Percentiles rank a stretch among this genome's conserved stretches.
phyloP scores from a whole-genome alignment of 2,797 vertebrate genomes.

The Channa striata region DNA sequence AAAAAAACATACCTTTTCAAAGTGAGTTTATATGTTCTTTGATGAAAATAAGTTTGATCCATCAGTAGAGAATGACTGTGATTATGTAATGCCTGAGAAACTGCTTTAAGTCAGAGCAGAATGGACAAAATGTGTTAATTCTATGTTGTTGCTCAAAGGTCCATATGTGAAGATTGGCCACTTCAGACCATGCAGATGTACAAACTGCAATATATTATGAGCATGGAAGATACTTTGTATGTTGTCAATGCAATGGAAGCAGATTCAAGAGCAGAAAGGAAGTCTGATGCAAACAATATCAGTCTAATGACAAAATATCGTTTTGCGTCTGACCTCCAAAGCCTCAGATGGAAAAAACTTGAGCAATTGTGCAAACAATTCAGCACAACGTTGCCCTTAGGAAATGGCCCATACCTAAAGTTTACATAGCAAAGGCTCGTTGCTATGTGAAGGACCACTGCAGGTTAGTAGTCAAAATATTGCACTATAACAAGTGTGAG shows the following conservation, averaged over 20 bases:
- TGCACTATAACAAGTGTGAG: conserved; percentile 60
- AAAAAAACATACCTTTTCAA: conserved; percentile 77
- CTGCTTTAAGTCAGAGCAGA: conserved; percentile 84
- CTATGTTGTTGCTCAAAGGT: conserved; percentile 34
- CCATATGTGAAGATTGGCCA: conserved; percentile 24
- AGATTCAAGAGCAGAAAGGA: conserved; percentile 52
- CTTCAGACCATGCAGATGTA: conserved; percentile 36
- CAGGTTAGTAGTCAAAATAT: conserved; percentile 62
- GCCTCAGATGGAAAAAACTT: conserved; percentile 21
- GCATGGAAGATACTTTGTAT: conserved; percentile 54
- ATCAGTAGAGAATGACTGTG: conserved; percentile 85
- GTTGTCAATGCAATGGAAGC: conserved; percentile 56
- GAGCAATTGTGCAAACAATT: conserved; percentile 63
- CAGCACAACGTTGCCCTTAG: conserved; percentile 33
- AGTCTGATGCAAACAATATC: conserved; percentile 34
- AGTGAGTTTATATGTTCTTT: conserved; percentile 73
- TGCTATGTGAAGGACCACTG: conserved; percentile 48
- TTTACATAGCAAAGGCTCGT: conserved; percentile 43
- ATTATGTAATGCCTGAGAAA: conserved; percentile 93
- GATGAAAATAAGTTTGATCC: conserved; percentile 83
- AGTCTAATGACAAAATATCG: conserved; percentile 33
- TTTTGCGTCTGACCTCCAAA: conserved; percentile 36
- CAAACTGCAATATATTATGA: conserved; percentile 27
- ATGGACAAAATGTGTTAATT: conserved; percentile 41
- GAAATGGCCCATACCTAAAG: conserved; percentile 41